Base-by-base conservation (phyloP, 2,888 invertebrate species). In the Aproaerema taeniolella region DNA sequence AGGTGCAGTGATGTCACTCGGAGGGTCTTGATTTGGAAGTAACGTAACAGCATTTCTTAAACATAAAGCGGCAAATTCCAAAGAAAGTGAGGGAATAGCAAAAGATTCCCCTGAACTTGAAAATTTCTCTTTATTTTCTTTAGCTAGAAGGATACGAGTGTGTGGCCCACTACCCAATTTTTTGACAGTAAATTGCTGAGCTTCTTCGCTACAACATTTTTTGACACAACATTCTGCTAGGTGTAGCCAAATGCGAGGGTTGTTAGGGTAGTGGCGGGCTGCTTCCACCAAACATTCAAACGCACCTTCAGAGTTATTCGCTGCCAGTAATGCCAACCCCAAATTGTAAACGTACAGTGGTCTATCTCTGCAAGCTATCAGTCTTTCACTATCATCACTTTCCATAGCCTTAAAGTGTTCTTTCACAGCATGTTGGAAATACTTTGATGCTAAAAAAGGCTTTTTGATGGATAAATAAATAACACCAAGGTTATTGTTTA, bases 161-260 rank as follows among this genome's bases (percentile, higher is more conserved):
- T 87, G 86, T n/a, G 81, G 58, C 9, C 87, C 85, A 44, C 77
- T 80, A 8, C 87, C 86, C 11, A 87, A 50, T 52, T 83, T 85
- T 45, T 80, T 82, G 1, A 85, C 78, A 2, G 76, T 71, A 28
- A 79, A 79, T 43, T 83, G 80, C 40, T 80, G 71, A 2, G 66
- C 62, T 65, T 88, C 87, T 52, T 90, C 89, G 47, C 82, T 81
- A 61, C 91, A 91, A 56, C 91, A 88, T 60, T 88, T 88, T 55
- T 89, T 90, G 31, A 96, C 93, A 69, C 96, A 96, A 64, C 97
- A 96, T 76, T 98, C 98, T 0, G 98, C 97, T 58, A 98, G 87
- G 55, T 98, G 89, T 41, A 97, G 83, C 98, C 98, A 99, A 28
- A 98, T 88, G 40, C 95, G 88, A 2, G 97, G 94, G 75, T 97